Evolutionary conservation across 2,888 invertebrate genomes (phyloP).

Genomic region (Synergus itoensis): DNA sequence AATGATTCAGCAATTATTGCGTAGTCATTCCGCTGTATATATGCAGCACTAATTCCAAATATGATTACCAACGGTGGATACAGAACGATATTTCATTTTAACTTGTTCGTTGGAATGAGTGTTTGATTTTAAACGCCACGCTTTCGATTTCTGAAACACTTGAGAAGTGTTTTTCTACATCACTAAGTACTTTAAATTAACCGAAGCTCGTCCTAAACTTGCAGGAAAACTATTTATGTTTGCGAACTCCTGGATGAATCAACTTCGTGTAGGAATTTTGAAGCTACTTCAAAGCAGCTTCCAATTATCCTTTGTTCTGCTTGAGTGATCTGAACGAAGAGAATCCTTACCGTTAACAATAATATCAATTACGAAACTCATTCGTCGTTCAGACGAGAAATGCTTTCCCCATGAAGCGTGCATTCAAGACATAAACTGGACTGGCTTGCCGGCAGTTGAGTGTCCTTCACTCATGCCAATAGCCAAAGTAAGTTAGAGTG

Average conservation of each 20-base stretch:
- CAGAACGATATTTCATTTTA: no score
- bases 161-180: no score
- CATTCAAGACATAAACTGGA: conserved; percentile 1
- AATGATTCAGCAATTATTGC: no score
- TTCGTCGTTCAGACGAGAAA: background rate
- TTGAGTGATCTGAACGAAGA: background rate
- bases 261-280: conserved; percentile 2
- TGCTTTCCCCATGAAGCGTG: background rate
- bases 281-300: background rate
- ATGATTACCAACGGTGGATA: no score
- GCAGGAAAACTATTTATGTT: background rate
- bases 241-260: background rate
- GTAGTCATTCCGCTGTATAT: no score
- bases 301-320: background rate
- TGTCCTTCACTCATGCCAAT: background rate
- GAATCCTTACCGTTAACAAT: background rate
- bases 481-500: conserved; percentile 12
- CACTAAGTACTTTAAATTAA: background rate
- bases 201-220: background rate
- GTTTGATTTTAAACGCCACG: no score
- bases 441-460: conserved; percentile 20
- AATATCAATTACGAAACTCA: background rate
- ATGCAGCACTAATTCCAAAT: no score
- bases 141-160: no score
- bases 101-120: no score